Percentiles rank a stretch among this genome's conserved stretches.
phyloP scores from a whole-genome alignment of 1,140 invertebrate genomes.

The Drosophila seguyi region DNA sequence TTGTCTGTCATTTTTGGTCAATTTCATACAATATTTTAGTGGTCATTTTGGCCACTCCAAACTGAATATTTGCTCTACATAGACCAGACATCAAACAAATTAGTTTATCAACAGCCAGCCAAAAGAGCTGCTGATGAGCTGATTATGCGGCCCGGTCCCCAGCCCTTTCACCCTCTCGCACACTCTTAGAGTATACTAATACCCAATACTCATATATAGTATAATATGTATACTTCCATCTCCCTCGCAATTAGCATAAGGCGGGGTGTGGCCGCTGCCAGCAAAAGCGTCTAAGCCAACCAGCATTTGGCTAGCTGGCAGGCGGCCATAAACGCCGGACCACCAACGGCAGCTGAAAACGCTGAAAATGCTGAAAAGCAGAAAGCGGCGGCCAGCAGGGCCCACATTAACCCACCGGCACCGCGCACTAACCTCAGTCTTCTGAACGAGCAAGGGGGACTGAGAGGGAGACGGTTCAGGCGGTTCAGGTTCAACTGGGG shows the following conservation, averaged over 20 bases:
- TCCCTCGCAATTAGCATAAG: slow-evolving; percentile 78
- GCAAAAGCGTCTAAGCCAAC: slow-evolving; percentile 55
- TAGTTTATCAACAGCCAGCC: slow-evolving; percentile 72
- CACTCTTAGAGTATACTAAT: neutral
- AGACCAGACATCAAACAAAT: slow-evolving; percentile 79
- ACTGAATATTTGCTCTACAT: slow-evolving; percentile 59
- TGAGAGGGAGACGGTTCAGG: neutral
- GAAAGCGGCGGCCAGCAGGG: slow-evolving; percentile 25
- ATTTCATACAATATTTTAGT: slow-evolving; percentile 82
- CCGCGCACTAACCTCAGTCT: slow-evolving; percentile 28
- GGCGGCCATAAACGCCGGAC: slow-evolving; percentile 73
- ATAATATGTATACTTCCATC: slow-evolving; percentile 30
- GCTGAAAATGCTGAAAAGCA: slow-evolving; percentile 16
- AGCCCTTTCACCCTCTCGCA: slow-evolving; percentile 18
- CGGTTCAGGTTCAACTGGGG: slow-evolving; percentile 2
- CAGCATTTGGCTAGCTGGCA: slow-evolving; percentile 70
- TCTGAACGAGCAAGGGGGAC: neutral
- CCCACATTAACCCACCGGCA: slow-evolving; percentile 34
- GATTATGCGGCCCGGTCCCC: slow-evolving; percentile 30
- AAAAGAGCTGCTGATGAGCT: slow-evolving; percentile 56
- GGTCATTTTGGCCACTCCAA: slow-evolving; percentile 64
- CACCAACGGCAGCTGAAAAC: slow-evolving; percentile 68
- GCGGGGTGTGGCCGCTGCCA: slow-evolving; percentile 71
- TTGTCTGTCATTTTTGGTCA: slow-evolving; percentile 84
- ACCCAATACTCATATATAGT: neutral